Percentiles rank a stretch among this genome's conserved stretches.
phyloP scores from a whole-genome alignment of 1,140 invertebrate genomes.

The Pogonognathellus flavescens region DNA sequence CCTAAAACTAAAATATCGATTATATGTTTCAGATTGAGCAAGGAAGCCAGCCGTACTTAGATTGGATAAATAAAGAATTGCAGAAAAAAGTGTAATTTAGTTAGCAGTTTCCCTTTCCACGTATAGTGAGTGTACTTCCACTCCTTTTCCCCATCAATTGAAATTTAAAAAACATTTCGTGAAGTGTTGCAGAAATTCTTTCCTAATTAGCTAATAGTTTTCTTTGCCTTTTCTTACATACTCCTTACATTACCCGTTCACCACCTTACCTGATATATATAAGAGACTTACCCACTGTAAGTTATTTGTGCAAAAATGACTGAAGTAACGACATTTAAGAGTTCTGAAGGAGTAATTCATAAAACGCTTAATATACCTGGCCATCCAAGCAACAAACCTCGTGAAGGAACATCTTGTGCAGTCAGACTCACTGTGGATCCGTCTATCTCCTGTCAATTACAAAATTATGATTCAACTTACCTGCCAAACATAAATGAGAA shows the following conservation, averaged over 20 bases:
- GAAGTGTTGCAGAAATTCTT: neutral
- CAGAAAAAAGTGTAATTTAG: neutral
- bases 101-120: no score
- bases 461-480: neutral
- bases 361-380: neutral
- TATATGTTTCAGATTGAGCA: conserved; percentile 67
- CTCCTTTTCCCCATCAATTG: no score
- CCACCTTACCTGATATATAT: neutral
- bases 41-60: conserved; percentile 68
- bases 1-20: no score
- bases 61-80: conserved; percentile 67
- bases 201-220: neutral
- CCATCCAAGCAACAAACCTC: neutral
- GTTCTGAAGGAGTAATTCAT: neutral
- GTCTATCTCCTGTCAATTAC: neutral
- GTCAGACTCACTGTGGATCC: neutral
- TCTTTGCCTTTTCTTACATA: neutral
- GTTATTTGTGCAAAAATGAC: neutral
- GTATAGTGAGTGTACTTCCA: no score
- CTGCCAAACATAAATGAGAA: neutral
- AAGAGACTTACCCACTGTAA: neutral
- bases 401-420: neutral
- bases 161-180: neutral
- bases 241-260: neutral
- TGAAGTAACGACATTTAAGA: neutral